Evolutionary conservation across 2,888 invertebrate genomes (phyloP).

Genomic region (Synanthedon formicaeformis): DNA sequence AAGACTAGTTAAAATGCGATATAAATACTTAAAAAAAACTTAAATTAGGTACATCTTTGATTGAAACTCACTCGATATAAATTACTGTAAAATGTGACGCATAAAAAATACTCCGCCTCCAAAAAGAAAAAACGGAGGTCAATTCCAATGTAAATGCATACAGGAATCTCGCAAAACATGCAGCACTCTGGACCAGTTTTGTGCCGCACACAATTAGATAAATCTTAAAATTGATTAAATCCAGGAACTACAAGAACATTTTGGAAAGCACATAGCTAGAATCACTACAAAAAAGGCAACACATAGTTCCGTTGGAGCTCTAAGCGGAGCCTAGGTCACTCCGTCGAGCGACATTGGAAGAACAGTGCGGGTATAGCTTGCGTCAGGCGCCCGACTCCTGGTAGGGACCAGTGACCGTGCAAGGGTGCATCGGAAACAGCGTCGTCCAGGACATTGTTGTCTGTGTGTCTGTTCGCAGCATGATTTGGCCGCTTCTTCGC

Average conservation of each 20-base stretch:
- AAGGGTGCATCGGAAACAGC: conserved; percentile 87
- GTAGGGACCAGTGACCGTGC: conserved; percentile 88
- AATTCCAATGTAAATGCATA: conserved; percentile 54
- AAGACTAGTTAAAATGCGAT: conserved; percentile 70
- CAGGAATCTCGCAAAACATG: conserved; percentile 37
- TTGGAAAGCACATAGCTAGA: conserved; percentile 34
- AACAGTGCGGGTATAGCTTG: conserved; percentile 16
- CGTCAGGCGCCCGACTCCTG: conserved; percentile 74
- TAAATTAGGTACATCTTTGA: conserved; percentile 65
- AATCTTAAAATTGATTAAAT: conserved; percentile 17
- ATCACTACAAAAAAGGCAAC: conserved; percentile 22
- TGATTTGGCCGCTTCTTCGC: conserved; percentile 52
- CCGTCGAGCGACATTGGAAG: conserved; percentile 20
- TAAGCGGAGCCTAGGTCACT: conserved; percentile 23
- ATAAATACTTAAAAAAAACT: conserved; percentile 59
- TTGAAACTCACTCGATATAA: conserved; percentile 64
- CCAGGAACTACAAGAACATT: conserved; percentile 52
- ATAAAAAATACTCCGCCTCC: conserved; percentile 48
- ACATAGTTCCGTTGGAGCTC: conserved; percentile 33
- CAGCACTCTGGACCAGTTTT: conserved; percentile 29
- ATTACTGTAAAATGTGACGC: conserved; percentile 8
- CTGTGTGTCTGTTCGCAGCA: conserved; percentile 74
- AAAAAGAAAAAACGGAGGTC: conserved; percentile 28
- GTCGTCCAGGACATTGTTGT: conserved; percentile 89
- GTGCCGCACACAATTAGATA: conserved; percentile 14